Evolutionary conservation across 1,140 invertebrate species (phyloP).

Genomic region (Leptinotarsa texana): DNA sequence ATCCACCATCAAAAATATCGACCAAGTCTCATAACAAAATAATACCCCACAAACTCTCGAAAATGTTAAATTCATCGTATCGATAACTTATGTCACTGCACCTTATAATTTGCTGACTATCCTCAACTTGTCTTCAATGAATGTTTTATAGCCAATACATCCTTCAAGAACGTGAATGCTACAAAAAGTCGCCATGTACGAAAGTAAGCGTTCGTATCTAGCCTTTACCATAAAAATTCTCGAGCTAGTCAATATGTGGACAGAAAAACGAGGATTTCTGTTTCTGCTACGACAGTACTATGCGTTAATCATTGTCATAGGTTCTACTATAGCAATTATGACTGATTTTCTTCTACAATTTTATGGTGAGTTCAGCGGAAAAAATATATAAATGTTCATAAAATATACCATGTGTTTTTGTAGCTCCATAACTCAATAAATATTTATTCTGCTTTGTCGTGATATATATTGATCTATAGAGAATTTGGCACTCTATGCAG

Average conservation of each 20-base stretch:
- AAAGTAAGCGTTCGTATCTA: background rate
- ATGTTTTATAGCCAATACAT: no score
- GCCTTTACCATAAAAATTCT: slow-evolving; percentile 20
- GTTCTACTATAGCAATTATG: slow-evolving; percentile 8
- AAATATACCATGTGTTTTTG: no score
- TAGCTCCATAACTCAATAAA: no score
- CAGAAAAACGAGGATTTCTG: background rate
- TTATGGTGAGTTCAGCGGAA: slow-evolving; percentile 6
- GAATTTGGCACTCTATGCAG: no score
- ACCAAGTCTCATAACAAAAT: background rate
- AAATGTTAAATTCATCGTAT: background rate
- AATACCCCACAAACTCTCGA: background rate
- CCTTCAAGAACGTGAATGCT: background rate
- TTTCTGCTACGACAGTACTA: slow-evolving; percentile 5
- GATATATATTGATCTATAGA: no score
- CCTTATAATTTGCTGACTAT: background rate
- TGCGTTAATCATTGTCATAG: background rate
- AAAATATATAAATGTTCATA: background rate
- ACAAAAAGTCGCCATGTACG: background rate
- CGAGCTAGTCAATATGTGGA: slow-evolving; percentile 18
- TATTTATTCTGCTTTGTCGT: no score
- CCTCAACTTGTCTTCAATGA: no score
- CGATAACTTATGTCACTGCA: background rate
- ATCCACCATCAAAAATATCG: background rate
- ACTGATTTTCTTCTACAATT: slow-evolving; percentile 18